These are phyloP conservation scores for Temnothorax rugatulus DNA, from an alignment of 2,888 invertebrate genomes.

Conservation along the genomic window DNA sequence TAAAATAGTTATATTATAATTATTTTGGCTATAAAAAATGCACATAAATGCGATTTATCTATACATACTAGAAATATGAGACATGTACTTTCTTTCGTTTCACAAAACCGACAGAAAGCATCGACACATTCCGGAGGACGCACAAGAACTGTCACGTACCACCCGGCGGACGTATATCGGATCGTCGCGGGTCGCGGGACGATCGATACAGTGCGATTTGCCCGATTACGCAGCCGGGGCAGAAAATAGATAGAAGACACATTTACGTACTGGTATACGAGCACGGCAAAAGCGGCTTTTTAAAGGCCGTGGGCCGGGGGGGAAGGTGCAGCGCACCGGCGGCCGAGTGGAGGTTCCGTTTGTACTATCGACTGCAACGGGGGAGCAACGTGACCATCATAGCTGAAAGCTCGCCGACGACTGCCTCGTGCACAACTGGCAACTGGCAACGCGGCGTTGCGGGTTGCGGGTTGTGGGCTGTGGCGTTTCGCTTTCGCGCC, in stretches of 20 bases:
- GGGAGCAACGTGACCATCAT: constrained; percentile 2
- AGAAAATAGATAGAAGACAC: constrained; percentile 8
- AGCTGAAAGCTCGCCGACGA: constrained; percentile 21
- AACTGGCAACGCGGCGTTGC: too few species aligned
- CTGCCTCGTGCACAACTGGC: neutral
- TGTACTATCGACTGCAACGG: neutral
- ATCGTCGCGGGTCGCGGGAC: neutral
- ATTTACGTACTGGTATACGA: neutral
- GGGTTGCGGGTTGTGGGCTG: too few species aligned
- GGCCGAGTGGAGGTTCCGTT: neutral
- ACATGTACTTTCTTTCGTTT: neutral
- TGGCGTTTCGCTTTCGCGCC: neutral
- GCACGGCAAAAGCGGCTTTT: neutral
- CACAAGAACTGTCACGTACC: neutral
- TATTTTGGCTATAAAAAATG: too few species aligned
- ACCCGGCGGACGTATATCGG: too few species aligned
- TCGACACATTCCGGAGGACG: neutral
- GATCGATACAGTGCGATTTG: constrained; percentile 13
- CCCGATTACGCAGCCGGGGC: neutral
- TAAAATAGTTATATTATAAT: too few species aligned
- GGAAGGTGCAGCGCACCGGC: neutral
- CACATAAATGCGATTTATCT: too few species aligned
- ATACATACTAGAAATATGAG: neutral
- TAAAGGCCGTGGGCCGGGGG: too few species aligned
- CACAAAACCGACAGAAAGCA: neutral